Evolutionary conservation across 2,113 vertebrate species (phyloP).

Genomic region (Lathamus discolor): DNA sequence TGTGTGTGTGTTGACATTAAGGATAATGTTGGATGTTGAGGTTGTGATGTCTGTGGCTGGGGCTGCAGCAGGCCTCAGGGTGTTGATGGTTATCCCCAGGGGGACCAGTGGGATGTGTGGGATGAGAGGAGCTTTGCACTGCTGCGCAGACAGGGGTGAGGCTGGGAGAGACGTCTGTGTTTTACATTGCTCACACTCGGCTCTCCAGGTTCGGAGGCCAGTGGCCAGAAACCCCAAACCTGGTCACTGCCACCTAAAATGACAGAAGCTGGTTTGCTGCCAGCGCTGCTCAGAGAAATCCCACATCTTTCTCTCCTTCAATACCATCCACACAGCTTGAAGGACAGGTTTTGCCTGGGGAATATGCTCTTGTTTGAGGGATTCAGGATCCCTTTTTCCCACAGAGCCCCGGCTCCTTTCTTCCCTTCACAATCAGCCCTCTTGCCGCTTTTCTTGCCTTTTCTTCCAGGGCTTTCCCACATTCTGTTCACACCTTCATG

Average conservation of each 20-base stretch:
- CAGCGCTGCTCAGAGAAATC: neutral
- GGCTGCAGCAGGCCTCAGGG: neutral
- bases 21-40: neutral
- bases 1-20: rapidly evolving
- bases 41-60: rapidly evolving
- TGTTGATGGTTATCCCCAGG: neutral
- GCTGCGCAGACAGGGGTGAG: neutral
- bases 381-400: constrained; percentile 52
- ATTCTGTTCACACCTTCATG: constrained; percentile 69
- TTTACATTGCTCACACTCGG: neutral
- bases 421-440: constrained; percentile 36
- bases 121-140: neutral
- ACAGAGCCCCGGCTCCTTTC: constrained; percentile 20
- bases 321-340: neutral
- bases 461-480: constrained; percentile 64
- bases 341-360: constrained; percentile 14
- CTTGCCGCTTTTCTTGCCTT: constrained; percentile 36
- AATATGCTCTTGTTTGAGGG: constrained; percentile 21
- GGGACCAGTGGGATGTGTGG: rapidly evolving
- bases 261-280: neutral
- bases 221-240: neutral
- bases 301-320: neutral
- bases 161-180: neutral
- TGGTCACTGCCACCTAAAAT: neutral
- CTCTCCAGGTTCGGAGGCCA: neutral